phyloP scores from a whole-genome alignment of 2,797 vertebrate species.

The Pseudomugil gertrudae region DNA sequence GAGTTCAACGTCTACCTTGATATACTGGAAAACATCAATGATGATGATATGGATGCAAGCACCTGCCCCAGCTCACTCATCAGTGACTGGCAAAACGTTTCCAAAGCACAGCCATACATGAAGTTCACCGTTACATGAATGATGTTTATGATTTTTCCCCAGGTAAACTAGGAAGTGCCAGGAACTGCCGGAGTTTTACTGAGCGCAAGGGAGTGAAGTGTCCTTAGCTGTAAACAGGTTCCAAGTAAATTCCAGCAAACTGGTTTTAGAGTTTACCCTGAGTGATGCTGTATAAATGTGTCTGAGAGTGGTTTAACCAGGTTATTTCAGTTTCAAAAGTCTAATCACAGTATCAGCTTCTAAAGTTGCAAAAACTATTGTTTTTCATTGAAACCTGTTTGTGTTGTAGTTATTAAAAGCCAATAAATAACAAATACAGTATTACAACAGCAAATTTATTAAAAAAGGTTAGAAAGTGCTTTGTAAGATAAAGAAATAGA shows the following conservation, averaged over 20 bases:
- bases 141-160: not conserved
- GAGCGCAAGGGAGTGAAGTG: not conserved
- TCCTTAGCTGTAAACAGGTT: constrained; percentile 22
- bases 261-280: not conserved
- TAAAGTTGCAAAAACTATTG: too few relatives aligned
- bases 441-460: too few relatives aligned
- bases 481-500: too few relatives aligned
- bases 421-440: too few relatives aligned
- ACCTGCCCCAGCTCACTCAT: not conserved
- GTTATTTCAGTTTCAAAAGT: too few relatives aligned
- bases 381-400: too few relatives aligned
- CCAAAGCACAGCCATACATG: not conserved
- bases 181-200: too few relatives aligned
- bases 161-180: constrained; percentile 7
- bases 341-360: too few relatives aligned
- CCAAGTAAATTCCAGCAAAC: not conserved
- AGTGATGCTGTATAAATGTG: not conserved
- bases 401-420: too few relatives aligned
- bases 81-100: too few relatives aligned
- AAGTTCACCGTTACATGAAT: not conserved
- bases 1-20: not conserved
- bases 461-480: too few relatives aligned
- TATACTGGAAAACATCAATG: not conserved
- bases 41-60: not conserved
- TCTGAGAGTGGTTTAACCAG: not conserved